phyloP scores from a whole-genome alignment of 2,888 invertebrate genomes.

The Agrochola lota region DNA sequence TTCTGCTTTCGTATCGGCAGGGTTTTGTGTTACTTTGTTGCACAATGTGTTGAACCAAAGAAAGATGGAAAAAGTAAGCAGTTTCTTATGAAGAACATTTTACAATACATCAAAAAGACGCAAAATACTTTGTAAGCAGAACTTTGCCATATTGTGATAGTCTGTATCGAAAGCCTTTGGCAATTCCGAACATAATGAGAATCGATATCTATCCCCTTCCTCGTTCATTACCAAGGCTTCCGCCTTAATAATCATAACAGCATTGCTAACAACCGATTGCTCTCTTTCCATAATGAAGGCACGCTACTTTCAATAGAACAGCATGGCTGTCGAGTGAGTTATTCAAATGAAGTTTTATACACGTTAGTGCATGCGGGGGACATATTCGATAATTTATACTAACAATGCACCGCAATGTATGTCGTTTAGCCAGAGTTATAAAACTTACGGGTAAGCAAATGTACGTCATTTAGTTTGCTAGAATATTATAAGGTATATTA shows the following conservation, averaged over 20 bases:
- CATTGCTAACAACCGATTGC: constrained; percentile 54
- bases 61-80: constrained; percentile 18
- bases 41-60: constrained; percentile 29
- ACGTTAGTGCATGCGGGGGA: constrained; percentile 74
- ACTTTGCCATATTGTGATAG: constrained; percentile 1
- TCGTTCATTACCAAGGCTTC: constrained; percentile 42
- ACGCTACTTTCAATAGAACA: constrained; percentile 61
- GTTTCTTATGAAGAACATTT: constrained; percentile 20
- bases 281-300: constrained; percentile 46
- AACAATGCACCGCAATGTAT: constrained; percentile 69
- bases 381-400: constrained; percentile 85
- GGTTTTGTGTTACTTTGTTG: constrained; percentile 23
- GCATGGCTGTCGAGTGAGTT: constrained; percentile 73
- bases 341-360: constrained; percentile 83
- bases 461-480: constrained; percentile 47
- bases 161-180: constrained; percentile 21
- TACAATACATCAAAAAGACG: constrained; percentile 13
- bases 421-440: constrained; percentile 52
- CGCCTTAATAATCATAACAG: constrained; percentile 54
- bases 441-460: constrained; percentile 44
- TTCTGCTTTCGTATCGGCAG: constrained; percentile 12
- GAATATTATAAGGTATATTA: constrained; percentile 36
- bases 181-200: constrained; percentile 16
- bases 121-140: constrained; percentile 18
- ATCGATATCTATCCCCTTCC: constrained; percentile 41